A percentile compares a stretch with the other conserved stretches of the same genome.
Conservation (phyloP, 2,888 invertebrate species). For the Listrodromus nycthemerus region DNA sequence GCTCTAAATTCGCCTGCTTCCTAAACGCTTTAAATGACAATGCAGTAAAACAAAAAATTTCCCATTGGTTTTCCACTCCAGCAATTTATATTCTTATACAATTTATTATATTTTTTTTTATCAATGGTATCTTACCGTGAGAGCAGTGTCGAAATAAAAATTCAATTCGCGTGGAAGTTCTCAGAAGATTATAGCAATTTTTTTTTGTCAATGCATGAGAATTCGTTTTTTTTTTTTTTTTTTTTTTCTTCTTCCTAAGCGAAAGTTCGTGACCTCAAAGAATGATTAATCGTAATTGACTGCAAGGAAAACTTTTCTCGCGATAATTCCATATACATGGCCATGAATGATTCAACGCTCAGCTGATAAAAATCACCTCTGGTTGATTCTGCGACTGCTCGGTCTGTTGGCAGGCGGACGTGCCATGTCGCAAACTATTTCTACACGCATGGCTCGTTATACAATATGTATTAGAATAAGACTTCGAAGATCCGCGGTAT, state of each 20-base stretch:
- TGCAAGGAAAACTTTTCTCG: background rate
- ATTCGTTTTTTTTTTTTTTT: background rate
- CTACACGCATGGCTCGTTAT: conserved; percentile 49
- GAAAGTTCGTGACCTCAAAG: background rate
- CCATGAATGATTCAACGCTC: conserved; percentile 2
- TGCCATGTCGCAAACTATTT: conserved; percentile 51
- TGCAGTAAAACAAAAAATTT: too few species aligned
- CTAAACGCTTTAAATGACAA: too few species aligned
- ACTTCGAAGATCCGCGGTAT: conserved; percentile 46
- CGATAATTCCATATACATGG: background rate
- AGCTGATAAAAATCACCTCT: background rate
- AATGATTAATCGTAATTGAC: background rate
- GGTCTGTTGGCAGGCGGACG: conserved; percentile 29
- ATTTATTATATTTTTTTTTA: too few species aligned
- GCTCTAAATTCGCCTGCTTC: too few species aligned
- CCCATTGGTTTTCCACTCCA: too few species aligned
- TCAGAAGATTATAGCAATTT: background rate
- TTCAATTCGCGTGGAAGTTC: background rate
- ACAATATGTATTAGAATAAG: conserved; percentile 44
- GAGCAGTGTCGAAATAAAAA: too few species aligned
- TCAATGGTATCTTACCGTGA: too few species aligned
- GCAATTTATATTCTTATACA: too few species aligned
- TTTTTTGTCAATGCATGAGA: background rate
- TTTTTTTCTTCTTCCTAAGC: background rate
- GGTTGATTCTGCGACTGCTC: background rate